These are phyloP conservation scores for Bubo scandiacus DNA, from an alignment of 2,113 vertebrate species.

Conservation along the genomic window DNA sequence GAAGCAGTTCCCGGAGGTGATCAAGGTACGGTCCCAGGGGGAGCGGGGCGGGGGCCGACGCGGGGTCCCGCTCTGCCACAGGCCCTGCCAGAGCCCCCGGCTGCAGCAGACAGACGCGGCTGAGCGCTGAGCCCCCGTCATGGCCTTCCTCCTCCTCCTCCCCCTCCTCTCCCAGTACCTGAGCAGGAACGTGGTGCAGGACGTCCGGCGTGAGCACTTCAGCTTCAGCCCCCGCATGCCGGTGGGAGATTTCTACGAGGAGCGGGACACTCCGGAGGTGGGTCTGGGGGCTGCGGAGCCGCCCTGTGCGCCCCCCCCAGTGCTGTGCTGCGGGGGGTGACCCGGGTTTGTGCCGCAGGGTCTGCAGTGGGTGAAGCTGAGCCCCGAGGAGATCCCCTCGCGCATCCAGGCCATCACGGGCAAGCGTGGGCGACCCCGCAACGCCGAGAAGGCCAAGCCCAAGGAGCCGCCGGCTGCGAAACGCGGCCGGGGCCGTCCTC, in stretches of 20 bases:
- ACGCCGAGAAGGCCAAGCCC: constrained; percentile 79
- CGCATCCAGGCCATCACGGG: constrained; percentile 97
- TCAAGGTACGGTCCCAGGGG: constrained; percentile 77
- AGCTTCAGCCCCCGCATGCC: constrained; percentile 98
- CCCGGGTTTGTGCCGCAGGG: constrained; percentile 68
- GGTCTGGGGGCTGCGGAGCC: background rate
- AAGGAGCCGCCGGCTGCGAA: constrained; percentile 72
- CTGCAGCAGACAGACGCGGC: accelerated
- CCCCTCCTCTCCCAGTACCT: constrained; percentile 79
- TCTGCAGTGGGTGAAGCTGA: constrained; percentile 85
- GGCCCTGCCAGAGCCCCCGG: accelerated
- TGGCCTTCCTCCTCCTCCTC: background rate
- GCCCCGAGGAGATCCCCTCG: constrained; percentile 90
- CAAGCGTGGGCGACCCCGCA: constrained; percentile 92
- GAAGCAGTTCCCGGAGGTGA: constrained; percentile 96
- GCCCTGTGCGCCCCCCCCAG: accelerated
- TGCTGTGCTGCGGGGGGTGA: accelerated
- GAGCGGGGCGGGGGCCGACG: accelerated
- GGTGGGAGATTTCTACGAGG: constrained; percentile 96
- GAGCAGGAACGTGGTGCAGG: constrained; percentile 84
- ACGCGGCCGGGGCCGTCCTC: constrained; percentile 86
- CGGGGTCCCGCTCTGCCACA: background rate
- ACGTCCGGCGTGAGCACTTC: constrained; percentile 91
- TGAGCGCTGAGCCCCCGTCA: accelerated
- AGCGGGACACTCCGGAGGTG: constrained; percentile 88